Percentiles rank a stretch among this genome's conserved stretches.
Evolutionary conservation across 2,888 invertebrate species (phyloP).

Genomic region (Scaptomyza caliginosa): DNA sequence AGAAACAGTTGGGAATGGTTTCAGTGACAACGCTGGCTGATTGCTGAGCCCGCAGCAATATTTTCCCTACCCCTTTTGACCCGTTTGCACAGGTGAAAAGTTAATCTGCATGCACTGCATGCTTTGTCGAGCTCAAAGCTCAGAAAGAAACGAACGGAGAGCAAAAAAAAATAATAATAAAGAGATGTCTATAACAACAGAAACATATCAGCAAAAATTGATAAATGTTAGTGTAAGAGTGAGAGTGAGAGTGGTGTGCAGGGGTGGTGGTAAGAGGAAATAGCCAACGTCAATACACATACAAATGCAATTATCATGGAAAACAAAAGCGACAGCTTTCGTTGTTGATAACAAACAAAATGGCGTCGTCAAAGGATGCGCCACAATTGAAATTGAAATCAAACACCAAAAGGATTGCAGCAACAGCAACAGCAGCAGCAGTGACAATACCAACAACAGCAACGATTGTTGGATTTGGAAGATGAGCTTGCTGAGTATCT

Average conservation of each 20-base stretch:
- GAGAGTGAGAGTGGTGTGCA: background rate
- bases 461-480: constrained; percentile 29
- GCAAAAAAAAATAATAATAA: constrained; percentile 1
- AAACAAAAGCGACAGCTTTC: constrained; percentile 78
- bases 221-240: constrained; percentile 63
- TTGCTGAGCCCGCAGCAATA: constrained; percentile 58
- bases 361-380: constrained; percentile 75
- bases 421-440: constrained; percentile 26
- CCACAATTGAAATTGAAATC: constrained; percentile 78
- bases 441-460: constrained; percentile 7
- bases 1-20: constrained; percentile 19
- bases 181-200: constrained; percentile 25
- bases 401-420: constrained; percentile 71
- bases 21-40: constrained; percentile 66
- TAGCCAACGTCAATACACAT: constrained; percentile 43
- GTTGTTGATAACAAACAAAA: constrained; percentile 70
- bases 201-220: constrained; percentile 66
- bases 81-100: constrained; percentile 67
- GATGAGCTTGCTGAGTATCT: constrained; percentile 48
- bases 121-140: constrained; percentile 72
- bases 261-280: background rate
- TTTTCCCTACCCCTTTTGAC: background rate
- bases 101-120: constrained; percentile 78
- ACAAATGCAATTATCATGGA: constrained; percentile 79
- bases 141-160: constrained; percentile 15